Percentiles rank a stretch among this genome's conserved stretches.
Evolutionary conservation across 2,888 invertebrate species (phyloP).

Genomic region (Dynastes hyllus): DNA sequence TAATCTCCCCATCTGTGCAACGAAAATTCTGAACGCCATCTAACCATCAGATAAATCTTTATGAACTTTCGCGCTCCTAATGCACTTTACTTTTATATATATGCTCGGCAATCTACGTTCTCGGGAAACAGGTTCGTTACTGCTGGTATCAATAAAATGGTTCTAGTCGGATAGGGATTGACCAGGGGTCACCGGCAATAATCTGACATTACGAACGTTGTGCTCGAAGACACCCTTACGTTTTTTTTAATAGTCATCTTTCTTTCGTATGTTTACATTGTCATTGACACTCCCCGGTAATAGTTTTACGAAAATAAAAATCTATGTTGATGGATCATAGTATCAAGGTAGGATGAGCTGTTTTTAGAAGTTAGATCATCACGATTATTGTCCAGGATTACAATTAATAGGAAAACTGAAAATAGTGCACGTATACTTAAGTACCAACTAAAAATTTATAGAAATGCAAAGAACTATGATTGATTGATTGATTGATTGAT

Average conservation of each 20-base stretch:
- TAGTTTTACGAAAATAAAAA: constrained; percentile 26
- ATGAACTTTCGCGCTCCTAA: constrained; percentile 39
- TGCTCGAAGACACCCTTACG: constrained; percentile 61
- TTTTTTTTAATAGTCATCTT: constrained; percentile 63
- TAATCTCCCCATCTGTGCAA: constrained; percentile 48
- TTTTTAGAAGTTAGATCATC: too few relatives aligned
- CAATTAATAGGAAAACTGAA: too few relatives aligned
- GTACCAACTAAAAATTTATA: too few relatives aligned
- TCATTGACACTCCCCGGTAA: constrained; percentile 63
- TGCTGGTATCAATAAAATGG: constrained; percentile 63
- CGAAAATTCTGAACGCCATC: constrained; percentile 38
- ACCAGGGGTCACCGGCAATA: constrained; percentile 66
- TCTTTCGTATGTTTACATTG: constrained; percentile 64
- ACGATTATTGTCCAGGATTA: too few relatives aligned
- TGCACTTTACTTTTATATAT: constrained; percentile 43
- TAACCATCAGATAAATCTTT: constrained; percentile 31
- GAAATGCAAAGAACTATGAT: too few relatives aligned
- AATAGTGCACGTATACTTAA: too few relatives aligned
- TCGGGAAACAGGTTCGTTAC: constrained; percentile 41
- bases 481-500: too few relatives aligned
- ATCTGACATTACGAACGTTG: constrained; percentile 66
- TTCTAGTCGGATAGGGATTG: constrained; percentile 64
- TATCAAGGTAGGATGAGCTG: too few relatives aligned
- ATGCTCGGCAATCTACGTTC: constrained; percentile 23
- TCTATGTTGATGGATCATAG: background rate